phyloP scores from a whole-genome alignment of 2,113 vertebrate species.

The Pygoscelis antarcticus region DNA sequence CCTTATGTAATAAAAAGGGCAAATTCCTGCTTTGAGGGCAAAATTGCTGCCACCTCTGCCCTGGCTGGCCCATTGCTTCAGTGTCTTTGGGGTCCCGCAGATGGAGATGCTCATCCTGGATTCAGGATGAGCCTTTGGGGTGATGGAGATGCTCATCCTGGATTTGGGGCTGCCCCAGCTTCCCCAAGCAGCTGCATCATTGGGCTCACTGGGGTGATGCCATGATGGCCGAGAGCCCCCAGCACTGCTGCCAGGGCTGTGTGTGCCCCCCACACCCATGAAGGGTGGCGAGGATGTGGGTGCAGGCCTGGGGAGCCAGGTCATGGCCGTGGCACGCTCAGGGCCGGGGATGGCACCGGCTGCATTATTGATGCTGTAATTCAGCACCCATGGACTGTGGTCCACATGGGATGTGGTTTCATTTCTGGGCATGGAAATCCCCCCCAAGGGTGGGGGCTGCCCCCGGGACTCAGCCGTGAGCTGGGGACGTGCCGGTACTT shows the following conservation, averaged over 20 bases:
- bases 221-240: no score
- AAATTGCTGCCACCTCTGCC: background rate
- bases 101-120: background rate
- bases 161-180: background rate
- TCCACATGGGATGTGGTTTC: background rate
- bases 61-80: accelerated
- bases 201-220: background rate
- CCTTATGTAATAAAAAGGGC: conserved; percentile 5
- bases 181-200: background rate
- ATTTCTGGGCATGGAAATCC: background rate
- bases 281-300: accelerated
- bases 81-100: background rate
- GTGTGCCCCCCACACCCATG: accelerated
- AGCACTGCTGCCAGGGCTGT: background rate
- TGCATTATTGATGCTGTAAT: background rate
- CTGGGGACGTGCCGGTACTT: accelerated
- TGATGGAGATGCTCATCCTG: no score
- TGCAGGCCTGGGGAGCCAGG: background rate
- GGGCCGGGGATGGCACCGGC: accelerated
- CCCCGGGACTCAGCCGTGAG: accelerated
- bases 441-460: background rate
- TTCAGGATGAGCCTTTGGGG: background rate
- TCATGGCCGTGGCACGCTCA: accelerated
- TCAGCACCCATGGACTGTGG: background rate
- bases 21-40: background rate